These are phyloP conservation scores for Metopia argyrocephala DNA, from an alignment of 2,888 invertebrate species.

Conservation along the genomic window DNA sequence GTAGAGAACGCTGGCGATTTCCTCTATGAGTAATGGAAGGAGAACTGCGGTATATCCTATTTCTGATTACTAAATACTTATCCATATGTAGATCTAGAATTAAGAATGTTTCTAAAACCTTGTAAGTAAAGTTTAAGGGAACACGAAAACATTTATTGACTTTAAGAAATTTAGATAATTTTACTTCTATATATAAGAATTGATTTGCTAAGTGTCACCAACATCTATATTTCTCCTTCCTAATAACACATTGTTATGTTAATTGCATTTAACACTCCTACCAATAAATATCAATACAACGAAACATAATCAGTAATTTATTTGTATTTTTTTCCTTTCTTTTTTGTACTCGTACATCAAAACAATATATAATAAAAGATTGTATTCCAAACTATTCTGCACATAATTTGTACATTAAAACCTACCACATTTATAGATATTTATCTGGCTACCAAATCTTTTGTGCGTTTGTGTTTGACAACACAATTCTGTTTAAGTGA, in stretches of 20 bases:
- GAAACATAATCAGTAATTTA: constrained; percentile 3
- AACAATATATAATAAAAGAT: constrained; percentile 2
- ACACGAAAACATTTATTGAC: neutral
- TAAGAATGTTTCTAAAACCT: no score
- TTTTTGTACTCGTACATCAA: neutral
- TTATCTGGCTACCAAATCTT: constrained; percentile 37
- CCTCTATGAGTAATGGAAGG: no score
- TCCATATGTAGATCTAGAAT: no score
- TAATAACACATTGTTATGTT: constrained; percentile 72
- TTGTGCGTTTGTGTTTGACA: constrained; percentile 37
- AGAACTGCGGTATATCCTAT: no score
- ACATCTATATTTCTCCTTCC: constrained; percentile 64
- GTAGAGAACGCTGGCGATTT: no score
- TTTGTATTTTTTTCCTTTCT: constrained; percentile 21
- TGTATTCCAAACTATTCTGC: constrained; percentile 47
- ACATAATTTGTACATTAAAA: no score
- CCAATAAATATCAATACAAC: constrained; percentile 54
- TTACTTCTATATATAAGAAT: neutral
- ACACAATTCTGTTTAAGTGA: constrained; percentile 27
- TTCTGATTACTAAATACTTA: no score
- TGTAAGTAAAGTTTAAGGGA: no score
- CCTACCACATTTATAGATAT: constrained; percentile 49
- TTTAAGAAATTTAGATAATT: neutral
- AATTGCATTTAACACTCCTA: constrained; percentile 67
- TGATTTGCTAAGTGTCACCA: neutral